A percentile compares a stretch with the other conserved stretches of the same genome.
These are phyloP conservation scores for Dryomyza anilis DNA, from an alignment of 2,888 invertebrate genomes.

Conservation along the genomic window DNA sequence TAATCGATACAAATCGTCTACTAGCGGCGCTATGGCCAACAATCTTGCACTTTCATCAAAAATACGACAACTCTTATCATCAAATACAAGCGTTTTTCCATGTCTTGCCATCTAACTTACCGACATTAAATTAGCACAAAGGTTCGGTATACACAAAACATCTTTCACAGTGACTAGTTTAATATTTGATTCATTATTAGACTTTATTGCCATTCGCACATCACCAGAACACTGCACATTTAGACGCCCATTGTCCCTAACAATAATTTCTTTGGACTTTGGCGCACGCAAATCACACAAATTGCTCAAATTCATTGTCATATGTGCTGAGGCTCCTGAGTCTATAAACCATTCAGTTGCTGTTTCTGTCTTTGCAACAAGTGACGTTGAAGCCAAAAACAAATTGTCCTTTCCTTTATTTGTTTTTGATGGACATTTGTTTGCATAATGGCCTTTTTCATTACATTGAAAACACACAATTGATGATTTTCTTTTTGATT, in stretches of 20 bases:
- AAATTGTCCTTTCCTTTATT: slow-evolving; percentile 19
- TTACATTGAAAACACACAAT: neutral
- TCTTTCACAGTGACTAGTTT: slow-evolving; percentile 25
- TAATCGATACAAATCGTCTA: slow-evolving; percentile 18
- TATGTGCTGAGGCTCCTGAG: slow-evolving; percentile 26
- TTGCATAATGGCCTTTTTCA: slow-evolving; percentile 25
- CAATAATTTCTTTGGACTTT: no score
- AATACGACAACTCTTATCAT: slow-evolving; percentile 27
- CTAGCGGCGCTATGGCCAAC: slow-evolving; percentile 13
- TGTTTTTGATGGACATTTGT: slow-evolving; percentile 24
- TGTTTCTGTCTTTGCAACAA: slow-evolving; percentile 27
- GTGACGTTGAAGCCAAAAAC: slow-evolving; percentile 21
- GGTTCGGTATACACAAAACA: slow-evolving; percentile 27
- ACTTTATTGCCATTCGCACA: slow-evolving; percentile 18
- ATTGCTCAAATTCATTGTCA: slow-evolving; percentile 25
- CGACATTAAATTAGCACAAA: slow-evolving; percentile 28
- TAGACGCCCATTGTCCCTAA: no score
- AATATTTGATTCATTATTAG: slow-evolving; percentile 9
- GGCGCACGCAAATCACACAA: slow-evolving; percentile 13
- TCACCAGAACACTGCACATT: no score
- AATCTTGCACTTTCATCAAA: slow-evolving; percentile 18
- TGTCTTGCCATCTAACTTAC: slow-evolving; percentile 29
- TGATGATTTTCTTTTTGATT: slow-evolving; percentile 12
- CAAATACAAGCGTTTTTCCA: slow-evolving; percentile 30
- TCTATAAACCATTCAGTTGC: slow-evolving; percentile 31